A percentile compares a stretch with the other conserved stretches of the same genome.
phyloP scores from a whole-genome alignment of 2,797 vertebrate species.

The Sebastes steindachneri region DNA sequence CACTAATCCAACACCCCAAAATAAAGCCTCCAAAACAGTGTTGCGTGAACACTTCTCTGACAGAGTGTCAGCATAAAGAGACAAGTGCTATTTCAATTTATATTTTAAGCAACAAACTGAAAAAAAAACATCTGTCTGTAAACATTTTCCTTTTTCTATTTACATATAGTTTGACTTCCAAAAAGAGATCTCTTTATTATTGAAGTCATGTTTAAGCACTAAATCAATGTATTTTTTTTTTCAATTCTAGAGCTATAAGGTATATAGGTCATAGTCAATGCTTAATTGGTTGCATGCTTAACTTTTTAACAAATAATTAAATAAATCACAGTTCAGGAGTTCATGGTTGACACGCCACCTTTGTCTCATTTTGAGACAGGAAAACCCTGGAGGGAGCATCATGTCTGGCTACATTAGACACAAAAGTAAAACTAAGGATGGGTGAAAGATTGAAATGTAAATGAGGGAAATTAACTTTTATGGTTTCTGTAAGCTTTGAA shows the following conservation, averaged over 20 bases:
- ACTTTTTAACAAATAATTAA: neutral
- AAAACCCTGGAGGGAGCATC: neutral
- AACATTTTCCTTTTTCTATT: neutral
- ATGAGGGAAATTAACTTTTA: conserved; percentile 47
- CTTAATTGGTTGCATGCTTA: neutral
- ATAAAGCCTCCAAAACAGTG: neutral
- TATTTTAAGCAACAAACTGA: neutral
- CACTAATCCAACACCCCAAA: neutral
- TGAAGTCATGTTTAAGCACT: neutral
- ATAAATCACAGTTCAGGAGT: neutral
- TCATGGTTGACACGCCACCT: neutral
- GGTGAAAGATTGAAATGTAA: conserved; percentile 52
- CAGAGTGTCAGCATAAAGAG: neutral
- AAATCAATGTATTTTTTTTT: neutral
- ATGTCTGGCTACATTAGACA: conserved; percentile 31
- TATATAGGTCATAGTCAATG: neutral
- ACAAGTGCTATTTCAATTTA: neutral
- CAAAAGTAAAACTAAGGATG: conserved; percentile 31
- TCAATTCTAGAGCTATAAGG: neutral
- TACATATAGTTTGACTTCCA: neutral
- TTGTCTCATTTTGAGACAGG: conserved; percentile 2
- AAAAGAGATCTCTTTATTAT: neutral
- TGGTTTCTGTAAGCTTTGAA: conserved; percentile 47
- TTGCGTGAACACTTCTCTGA: neutral
- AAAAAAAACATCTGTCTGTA: neutral